Percentiles rank a stretch among this genome's conserved stretches.
These are phyloP conservation scores for Hylomyscus alleni DNA, from an alignment of 2,797 vertebrate species.

Conservation along the genomic window DNA sequence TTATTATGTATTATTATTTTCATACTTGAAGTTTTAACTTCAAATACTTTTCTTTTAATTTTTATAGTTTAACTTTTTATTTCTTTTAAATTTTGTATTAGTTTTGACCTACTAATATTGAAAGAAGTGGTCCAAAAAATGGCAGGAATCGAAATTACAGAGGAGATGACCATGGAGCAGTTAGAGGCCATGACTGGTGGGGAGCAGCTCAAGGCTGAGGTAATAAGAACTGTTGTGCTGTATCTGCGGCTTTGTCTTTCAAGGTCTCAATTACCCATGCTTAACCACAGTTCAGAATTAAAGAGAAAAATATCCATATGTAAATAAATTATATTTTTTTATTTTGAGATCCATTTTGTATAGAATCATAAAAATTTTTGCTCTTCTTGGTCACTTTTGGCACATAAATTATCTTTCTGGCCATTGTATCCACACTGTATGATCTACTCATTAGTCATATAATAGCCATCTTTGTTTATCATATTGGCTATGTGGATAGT, in stretches of 20 bases:
- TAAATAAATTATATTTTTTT: neutral
- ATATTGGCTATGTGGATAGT: neutral
- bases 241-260: neutral
- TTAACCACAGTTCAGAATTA: neutral
- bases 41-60: slow-evolving; percentile 62
- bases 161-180: slow-evolving; percentile 99
- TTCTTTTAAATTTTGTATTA: slow-evolving; percentile 81
- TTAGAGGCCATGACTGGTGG: slow-evolving; percentile 99
- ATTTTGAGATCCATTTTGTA: neutral
- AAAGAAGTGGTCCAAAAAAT: slow-evolving; percentile 99
- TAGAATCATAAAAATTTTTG: neutral
- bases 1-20: slow-evolving; percentile 52
- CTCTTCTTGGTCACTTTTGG: neutral
- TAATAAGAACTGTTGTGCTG: slow-evolving; percentile 84
- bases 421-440: neutral
- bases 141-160: slow-evolving; percentile 99
- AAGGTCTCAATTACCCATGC: neutral
- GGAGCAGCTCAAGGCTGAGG: slow-evolving; percentile 99
- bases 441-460: neutral
- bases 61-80: neutral
- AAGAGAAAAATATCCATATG: neutral
- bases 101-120: slow-evolving; percentile 98
- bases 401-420: neutral
- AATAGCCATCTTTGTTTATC: neutral
- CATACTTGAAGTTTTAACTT: slow-evolving; percentile 63